Evolutionary conservation across 2,797 vertebrate genomes (phyloP).

Genomic region (Sebastes nivosus): DNA sequence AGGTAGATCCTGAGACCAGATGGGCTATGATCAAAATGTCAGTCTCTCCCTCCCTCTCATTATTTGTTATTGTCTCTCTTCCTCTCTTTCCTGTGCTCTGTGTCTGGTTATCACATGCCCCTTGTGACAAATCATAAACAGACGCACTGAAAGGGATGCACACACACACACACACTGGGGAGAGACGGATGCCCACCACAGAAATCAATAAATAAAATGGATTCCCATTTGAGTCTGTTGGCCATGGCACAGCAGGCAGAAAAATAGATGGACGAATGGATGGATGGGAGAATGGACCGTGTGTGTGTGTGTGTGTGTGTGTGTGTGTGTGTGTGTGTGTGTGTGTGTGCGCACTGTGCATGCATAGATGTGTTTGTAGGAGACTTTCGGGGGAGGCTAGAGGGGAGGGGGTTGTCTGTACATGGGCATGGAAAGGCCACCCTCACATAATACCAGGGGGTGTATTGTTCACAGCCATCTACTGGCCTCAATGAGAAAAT

Average conservation of each 20-base stretch:
- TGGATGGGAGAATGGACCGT: background rate
- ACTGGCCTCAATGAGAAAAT: slow-evolving; percentile 44
- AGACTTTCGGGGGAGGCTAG: background rate
- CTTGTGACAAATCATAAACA: slow-evolving; percentile 50
- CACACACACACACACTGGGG: slow-evolving; percentile 2
- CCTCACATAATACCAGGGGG: slow-evolving; percentile 29
- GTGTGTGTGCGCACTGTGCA: background rate
- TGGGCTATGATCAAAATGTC: slow-evolving; percentile 49
- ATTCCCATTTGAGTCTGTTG: slow-evolving; percentile 45
- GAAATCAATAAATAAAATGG: slow-evolving; percentile 60
- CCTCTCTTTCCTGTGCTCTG: slow-evolving; percentile 12
- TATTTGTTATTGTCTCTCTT: slow-evolving; percentile 11
- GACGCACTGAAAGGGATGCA: slow-evolving; percentile 20
- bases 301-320: background rate
- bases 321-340: slow-evolving; percentile 2
- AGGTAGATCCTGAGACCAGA: slow-evolving; percentile 47
- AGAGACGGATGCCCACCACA: slow-evolving; percentile 28
- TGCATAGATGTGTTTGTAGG: background rate
- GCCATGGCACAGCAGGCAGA: slow-evolving; percentile 14
- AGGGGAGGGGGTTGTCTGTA: background rate
- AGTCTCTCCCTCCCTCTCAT: slow-evolving; percentile 15
- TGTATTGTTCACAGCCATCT: slow-evolving; percentile 47
- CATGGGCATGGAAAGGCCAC: slow-evolving; percentile 18
- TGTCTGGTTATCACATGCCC: slow-evolving; percentile 37
- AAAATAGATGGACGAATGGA: slow-evolving; percentile 18